Conservation (phyloP, 92 coral and sea anemone species). For the Muricea muricata region DNA sequence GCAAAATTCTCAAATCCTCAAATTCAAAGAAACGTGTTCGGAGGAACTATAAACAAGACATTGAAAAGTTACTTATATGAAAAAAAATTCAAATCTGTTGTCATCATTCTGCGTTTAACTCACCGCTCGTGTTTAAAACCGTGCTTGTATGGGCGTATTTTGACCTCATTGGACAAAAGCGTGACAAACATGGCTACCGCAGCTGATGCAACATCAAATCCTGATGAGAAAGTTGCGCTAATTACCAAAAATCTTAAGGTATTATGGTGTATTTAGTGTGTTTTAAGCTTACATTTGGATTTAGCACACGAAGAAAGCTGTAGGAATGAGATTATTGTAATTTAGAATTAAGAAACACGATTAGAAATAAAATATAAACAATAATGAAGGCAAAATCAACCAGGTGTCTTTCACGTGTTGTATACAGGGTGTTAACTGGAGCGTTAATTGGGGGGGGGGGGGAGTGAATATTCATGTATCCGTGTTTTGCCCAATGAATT, state of each 20-base stretch:
- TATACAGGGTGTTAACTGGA: no score
- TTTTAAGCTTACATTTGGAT: background rate
- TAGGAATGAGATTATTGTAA: background rate
- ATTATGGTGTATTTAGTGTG: background rate
- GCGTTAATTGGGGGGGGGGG: no score
- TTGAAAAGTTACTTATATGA: background rate
- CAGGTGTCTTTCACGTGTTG: background rate
- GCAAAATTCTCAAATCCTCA: background rate
- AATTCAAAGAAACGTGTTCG: background rate
- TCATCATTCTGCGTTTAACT: slow-evolving; percentile 28
- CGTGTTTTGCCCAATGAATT: no score
- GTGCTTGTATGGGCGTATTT: slow-evolving; percentile 1
- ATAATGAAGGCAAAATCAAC: background rate
- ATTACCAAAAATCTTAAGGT: slow-evolving; percentile 95
- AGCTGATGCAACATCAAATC: slow-evolving; percentile 51
- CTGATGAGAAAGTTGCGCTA: slow-evolving; percentile 81
- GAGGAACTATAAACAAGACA: background rate
- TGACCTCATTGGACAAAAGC: background rate
- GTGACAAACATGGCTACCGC: background rate
- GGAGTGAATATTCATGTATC: no score
- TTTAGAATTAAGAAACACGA: background rate
- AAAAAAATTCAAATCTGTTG: background rate
- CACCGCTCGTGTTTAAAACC: background rate
- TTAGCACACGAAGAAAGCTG: background rate
- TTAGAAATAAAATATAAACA: no score